Conservation (phyloP, 2,888 invertebrate genomes). For the Ornithoptera priamus region DNA sequence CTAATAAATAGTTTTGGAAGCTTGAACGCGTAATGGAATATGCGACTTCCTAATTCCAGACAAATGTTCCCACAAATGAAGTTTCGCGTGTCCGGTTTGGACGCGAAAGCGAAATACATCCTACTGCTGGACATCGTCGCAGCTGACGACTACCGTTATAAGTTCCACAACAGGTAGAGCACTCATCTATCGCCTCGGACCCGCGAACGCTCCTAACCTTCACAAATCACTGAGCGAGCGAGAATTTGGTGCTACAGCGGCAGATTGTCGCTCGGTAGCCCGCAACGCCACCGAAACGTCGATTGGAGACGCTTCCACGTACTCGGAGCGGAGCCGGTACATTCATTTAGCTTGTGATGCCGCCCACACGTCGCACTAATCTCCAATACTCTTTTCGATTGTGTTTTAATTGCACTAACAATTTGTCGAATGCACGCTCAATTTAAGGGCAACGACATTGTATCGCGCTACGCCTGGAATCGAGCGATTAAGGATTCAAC, state of each 20-base stretch:
- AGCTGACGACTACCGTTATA: conserved; percentile 99
- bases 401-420: conserved; percentile 69
- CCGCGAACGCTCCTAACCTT: conserved; percentile 43
- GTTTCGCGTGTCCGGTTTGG: conserved; percentile 98
- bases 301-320: conserved; percentile 66
- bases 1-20: background rate
- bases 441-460: conserved; percentile 76
- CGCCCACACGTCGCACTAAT: conserved; percentile 68
- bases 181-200: conserved; percentile 51
- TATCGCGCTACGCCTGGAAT: conserved; percentile 60
- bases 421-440: conserved; percentile 72
- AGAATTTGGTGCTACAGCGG: conserved; percentile 48
- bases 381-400: conserved; percentile 47
- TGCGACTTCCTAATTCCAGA: conserved; percentile 82
- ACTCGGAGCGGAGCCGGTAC: conserved; percentile 55
- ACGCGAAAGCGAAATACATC: conserved; percentile 99
- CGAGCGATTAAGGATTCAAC: conserved; percentile 74
- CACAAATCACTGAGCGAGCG: conserved; percentile 39
- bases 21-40: conserved; percentile 27
- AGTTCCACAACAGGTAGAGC: conserved; percentile 95
- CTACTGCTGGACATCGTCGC: conserved; percentile 99
- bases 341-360: conserved; percentile 76
- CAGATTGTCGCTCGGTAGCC: conserved; percentile 43
- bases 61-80: conserved; percentile 99
- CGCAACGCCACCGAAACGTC: conserved; percentile 37